phyloP scores from a whole-genome alignment of 2,888 invertebrate species.

The Therioaphis trifolii region DNA sequence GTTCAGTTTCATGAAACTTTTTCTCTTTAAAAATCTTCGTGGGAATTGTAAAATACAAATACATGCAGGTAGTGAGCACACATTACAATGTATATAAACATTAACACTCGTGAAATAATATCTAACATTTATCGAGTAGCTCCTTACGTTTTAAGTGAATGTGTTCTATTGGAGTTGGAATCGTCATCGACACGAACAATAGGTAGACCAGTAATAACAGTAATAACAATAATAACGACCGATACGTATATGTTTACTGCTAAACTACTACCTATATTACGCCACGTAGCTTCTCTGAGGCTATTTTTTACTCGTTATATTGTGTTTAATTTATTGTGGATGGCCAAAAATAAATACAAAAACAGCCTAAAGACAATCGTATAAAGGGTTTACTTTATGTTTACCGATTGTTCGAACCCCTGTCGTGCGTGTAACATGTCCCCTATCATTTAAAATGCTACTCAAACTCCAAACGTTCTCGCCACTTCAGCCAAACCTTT shows the following conservation, averaged over 20 bases:
- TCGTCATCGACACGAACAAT: conserved; percentile 28
- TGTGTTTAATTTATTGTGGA: conserved; percentile 46
- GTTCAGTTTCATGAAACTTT: no score
- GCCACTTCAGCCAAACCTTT: conserved; percentile 50
- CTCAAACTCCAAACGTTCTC: conserved; percentile 26
- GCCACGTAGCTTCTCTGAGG: conserved; percentile 14
- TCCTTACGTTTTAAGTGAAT: neutral
- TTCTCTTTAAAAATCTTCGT: no score
- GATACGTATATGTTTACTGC: neutral
- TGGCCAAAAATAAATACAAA: conserved; percentile 36
- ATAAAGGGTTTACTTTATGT: conserved; percentile 57
- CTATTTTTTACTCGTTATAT: conserved; percentile 28
- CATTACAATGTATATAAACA: neutral
- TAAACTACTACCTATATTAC: conserved; percentile 33
- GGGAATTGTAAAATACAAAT: neutral
- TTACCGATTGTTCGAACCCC: conserved; percentile 57
- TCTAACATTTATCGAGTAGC: neutral
- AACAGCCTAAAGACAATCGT: conserved; percentile 57
- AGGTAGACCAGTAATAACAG: neutral
- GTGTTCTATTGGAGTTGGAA: neutral
- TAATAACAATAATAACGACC: no score
- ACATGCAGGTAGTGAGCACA: neutral
- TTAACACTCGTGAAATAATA: neutral
- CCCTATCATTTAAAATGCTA: conserved; percentile 60
- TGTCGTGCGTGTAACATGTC: conserved; percentile 55